Evolutionary conservation across 2,797 vertebrate species (phyloP).

Genomic region (Leuciscus waleckii): DNA sequence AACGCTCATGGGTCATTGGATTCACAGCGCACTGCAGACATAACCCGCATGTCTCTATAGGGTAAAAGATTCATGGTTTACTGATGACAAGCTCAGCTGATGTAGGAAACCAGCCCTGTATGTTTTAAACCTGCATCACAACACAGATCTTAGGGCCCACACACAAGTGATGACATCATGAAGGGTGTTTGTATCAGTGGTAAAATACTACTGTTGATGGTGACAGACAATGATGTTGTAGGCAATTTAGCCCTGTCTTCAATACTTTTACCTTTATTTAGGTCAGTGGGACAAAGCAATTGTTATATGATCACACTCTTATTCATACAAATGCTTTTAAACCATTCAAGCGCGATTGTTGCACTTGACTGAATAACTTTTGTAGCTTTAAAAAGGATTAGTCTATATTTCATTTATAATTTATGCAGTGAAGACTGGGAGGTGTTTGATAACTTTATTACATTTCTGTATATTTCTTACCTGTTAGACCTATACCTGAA

Average conservation of each 20-base stretch:
- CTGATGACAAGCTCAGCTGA: constrained; percentile 20
- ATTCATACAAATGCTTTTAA: too few species aligned
- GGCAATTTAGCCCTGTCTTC: neutral
- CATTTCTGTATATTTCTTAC: too few species aligned
- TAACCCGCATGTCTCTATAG: constrained; percentile 13
- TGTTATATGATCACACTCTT: too few species aligned
- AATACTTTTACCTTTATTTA: neutral
- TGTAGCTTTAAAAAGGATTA: too few species aligned
- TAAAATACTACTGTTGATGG: neutral
- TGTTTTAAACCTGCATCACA: neutral
- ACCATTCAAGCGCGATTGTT: too few species aligned
- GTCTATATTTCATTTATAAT: too few species aligned
- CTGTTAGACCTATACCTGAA: too few species aligned
- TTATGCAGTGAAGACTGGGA: too few species aligned
- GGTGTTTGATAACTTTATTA: too few species aligned
- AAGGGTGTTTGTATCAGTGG: neutral
- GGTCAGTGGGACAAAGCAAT: neutral
- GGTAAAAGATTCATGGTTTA: constrained; percentile 21
- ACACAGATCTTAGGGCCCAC: neutral
- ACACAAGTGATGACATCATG: neutral
- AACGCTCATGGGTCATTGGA: constrained; percentile 1
- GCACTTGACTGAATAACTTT: too few species aligned
- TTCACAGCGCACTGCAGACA: constrained; percentile 14
- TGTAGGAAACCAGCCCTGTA: neutral
- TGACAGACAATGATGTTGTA: neutral